Percentiles rank a stretch among this genome's conserved stretches.
phyloP scores from a whole-genome alignment of 2,888 invertebrate species.

The Tetranychus piercei region DNA sequence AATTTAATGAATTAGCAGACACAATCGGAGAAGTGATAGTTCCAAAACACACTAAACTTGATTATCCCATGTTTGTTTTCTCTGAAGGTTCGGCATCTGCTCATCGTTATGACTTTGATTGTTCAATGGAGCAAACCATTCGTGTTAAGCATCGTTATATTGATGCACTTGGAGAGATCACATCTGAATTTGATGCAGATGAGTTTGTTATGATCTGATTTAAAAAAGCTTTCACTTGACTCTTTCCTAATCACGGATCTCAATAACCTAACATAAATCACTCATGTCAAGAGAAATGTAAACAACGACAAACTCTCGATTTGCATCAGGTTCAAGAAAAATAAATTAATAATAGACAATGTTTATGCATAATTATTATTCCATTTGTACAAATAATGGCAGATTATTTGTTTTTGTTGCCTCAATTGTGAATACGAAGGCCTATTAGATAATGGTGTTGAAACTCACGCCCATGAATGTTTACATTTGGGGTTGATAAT shows the following conservation, averaged over 20 bases:
- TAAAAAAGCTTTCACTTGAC: neutral
- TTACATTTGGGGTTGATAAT: slow-evolving; percentile 27
- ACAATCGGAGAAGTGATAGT: slow-evolving; percentile 45
- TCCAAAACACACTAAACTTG: slow-evolving; percentile 37
- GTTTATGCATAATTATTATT: too few relatives aligned
- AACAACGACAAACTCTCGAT: too few relatives aligned
- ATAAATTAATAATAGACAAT: too few relatives aligned
- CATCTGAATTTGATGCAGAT: slow-evolving; percentile 19
- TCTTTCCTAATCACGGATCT: too few relatives aligned
- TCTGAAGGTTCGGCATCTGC: slow-evolving; percentile 35
- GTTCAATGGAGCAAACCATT: slow-evolving; percentile 14
- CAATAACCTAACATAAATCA: too few relatives aligned
- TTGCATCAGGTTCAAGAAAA: too few relatives aligned
- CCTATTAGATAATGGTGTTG: too few relatives aligned
- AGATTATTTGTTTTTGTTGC: too few relatives aligned
- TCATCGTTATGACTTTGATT: neutral
- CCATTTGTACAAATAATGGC: too few relatives aligned
- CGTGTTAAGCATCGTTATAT: slow-evolving; percentile 21
- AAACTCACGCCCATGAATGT: too few relatives aligned
- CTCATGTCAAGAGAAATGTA: too few relatives aligned
- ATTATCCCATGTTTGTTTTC: slow-evolving; percentile 67
- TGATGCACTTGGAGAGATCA: slow-evolving; percentile 22
- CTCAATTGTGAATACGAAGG: too few relatives aligned
- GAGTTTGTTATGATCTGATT: slow-evolving; percentile 21
- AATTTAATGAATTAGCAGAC: slow-evolving; percentile 52